A percentile compares a stretch with the other conserved stretches of the same genome.
phyloP scores from a whole-genome alignment of 64 coral and sea anemone species.

The Montipora sp. region DNA sequence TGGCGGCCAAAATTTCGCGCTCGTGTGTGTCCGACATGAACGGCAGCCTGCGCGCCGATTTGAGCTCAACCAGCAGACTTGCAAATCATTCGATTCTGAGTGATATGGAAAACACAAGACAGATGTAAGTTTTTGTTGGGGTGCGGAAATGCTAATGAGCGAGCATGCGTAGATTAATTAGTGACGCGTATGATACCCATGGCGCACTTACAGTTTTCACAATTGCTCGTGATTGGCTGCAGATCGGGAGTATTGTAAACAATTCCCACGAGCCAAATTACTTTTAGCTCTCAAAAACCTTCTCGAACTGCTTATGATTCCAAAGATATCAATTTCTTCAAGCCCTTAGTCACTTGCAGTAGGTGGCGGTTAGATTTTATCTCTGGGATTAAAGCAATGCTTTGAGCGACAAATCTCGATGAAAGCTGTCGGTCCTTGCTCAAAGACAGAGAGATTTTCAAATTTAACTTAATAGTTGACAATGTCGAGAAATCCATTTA shows the following conservation, averaged over 20 bases:
- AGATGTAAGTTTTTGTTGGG: conserved; percentile 87
- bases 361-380: neutral
- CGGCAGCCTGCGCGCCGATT: conserved; percentile 17
- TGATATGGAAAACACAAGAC: conserved; percentile 69
- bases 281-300: conserved; percentile 1
- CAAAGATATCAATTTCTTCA: conserved; percentile 25
- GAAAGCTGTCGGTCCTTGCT: neutral
- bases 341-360: conserved; percentile 15
- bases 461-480: conserved; percentile 1
- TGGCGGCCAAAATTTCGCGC: conserved; percentile 51
- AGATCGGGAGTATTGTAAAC: conserved; percentile 20
- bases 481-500: neutral
- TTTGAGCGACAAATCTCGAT: neutral
- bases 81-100: conserved; percentile 71
- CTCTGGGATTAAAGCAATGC: neutral
- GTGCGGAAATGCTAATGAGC: conserved; percentile 72
- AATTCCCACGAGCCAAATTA: conserved; percentile 30
- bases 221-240: conserved; percentile 23
- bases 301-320: neutral
- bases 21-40: conserved; percentile 85
- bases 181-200: conserved; percentile 81
- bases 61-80: conserved; percentile 57
- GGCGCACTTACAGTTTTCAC: conserved; percentile 33
- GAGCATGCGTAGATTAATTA: conserved; percentile 94
- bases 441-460: neutral